Evolutionary conservation across 2,888 invertebrate genomes (phyloP).

Genomic region (Athalia cordata): DNA sequence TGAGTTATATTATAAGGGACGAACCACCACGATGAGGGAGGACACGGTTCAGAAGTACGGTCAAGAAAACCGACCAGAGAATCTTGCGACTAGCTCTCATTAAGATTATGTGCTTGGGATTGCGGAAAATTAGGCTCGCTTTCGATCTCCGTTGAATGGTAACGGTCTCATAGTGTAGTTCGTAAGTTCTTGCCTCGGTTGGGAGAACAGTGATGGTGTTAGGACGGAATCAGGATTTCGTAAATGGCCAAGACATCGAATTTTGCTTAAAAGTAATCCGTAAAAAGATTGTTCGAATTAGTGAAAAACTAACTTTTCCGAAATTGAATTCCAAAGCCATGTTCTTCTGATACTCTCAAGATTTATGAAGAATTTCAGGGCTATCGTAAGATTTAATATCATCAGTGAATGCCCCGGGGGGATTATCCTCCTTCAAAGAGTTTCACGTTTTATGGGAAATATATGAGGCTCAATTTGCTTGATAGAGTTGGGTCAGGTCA

Average conservation of each 20-base stretch:
- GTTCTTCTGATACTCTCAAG: background rate
- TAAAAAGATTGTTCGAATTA: background rate
- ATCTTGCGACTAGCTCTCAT: slow-evolving; percentile 29
- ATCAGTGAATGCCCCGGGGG: background rate
- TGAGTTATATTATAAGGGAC: slow-evolving; percentile 56
- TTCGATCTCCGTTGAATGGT: slow-evolving; percentile 34
- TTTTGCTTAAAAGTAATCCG: too few species aligned
- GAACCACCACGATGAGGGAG: slow-evolving; percentile 51
- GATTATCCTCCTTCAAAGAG: slow-evolving; percentile 41
- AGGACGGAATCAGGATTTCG: too few species aligned
- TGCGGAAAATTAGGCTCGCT: slow-evolving; percentile 45
- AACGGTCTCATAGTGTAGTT: slow-evolving; percentile 15
- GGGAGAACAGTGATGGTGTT: too few species aligned
- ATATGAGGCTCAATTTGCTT: slow-evolving; percentile 55
- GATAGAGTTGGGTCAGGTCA: slow-evolving; percentile 48
- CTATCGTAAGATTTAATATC: slow-evolving; percentile 46
- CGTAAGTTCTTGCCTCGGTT: slow-evolving; percentile 1
- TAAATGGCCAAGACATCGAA: too few species aligned
- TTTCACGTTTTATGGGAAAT: slow-evolving; percentile 47
- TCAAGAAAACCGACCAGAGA: slow-evolving; percentile 48
- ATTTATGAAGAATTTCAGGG: background rate
- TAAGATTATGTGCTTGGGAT: slow-evolving; percentile 39
- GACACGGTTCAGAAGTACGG: slow-evolving; percentile 48
- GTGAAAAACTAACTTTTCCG: background rate
- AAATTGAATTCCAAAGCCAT: background rate